A percentile compares a stretch with the other conserved stretches of the same genome.
Conservation (phyloP, 2,888 invertebrate species). For the Nezara viridula region DNA sequence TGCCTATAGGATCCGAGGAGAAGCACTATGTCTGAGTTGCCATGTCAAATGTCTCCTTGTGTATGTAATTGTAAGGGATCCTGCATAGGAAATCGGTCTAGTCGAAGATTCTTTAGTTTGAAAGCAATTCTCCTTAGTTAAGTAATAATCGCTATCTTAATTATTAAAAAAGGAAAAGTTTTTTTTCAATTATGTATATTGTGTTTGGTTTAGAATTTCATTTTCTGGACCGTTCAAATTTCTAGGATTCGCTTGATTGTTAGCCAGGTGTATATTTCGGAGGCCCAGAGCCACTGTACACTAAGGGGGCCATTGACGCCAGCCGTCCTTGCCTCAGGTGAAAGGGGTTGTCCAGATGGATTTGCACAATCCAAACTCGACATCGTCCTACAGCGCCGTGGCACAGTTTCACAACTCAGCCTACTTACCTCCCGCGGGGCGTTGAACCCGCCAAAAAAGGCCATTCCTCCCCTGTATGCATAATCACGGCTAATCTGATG, state of each 20-base stretch:
- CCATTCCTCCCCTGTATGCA: constrained; percentile 3
- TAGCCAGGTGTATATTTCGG: neutral
- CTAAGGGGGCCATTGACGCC: neutral
- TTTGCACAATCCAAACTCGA: constrained; percentile 41
- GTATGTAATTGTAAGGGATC: neutral
- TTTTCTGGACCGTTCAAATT: too few species aligned
- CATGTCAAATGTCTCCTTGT: neutral
- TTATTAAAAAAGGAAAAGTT: too few species aligned
- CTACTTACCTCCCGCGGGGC: constrained; percentile 11
- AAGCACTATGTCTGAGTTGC: neutral
- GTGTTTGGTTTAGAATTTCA: too few species aligned
- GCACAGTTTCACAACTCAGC: constrained; percentile 41
- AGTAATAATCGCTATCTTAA: too few species aligned
- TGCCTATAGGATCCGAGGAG: neutral
- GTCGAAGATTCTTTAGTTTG: too few species aligned
- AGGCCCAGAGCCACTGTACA: too few species aligned
- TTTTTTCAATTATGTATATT: too few species aligned
- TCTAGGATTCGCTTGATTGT: too few species aligned
- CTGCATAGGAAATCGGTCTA: neutral
- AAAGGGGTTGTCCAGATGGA: constrained; percentile 53
- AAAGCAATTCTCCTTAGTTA: too few species aligned
- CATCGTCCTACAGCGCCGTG: constrained; percentile 47
- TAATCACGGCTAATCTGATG: constrained; percentile 13
- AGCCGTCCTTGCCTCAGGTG: constrained; percentile 53
- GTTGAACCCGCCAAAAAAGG: constrained; percentile 41